A percentile compares a stretch with the other conserved stretches of the same genome.
Evolutionary conservation across 2,797 vertebrate genomes (phyloP).

Genomic region (Sebastes cheni): DNA sequence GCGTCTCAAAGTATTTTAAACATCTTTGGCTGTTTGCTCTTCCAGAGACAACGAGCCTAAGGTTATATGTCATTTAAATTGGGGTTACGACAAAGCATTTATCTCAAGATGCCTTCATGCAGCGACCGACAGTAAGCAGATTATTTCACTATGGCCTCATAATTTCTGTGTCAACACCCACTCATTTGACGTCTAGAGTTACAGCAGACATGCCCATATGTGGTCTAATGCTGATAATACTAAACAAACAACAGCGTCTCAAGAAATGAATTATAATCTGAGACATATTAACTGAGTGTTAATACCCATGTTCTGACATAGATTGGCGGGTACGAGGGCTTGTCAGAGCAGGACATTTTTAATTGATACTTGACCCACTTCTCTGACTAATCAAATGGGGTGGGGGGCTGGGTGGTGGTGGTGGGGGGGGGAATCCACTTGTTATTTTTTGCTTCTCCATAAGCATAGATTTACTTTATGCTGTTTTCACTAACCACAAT

Average conservation of each 20-base stretch:
- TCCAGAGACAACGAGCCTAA: not conserved
- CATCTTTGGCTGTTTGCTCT: slow-evolving; percentile 8
- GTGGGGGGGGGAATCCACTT: not conserved
- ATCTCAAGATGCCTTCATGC: slow-evolving; percentile 45
- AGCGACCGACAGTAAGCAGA: slow-evolving; percentile 60
- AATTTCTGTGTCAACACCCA: slow-evolving; percentile 52
- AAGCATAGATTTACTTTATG: slow-evolving; percentile 31
- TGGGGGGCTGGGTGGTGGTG: not conserved
- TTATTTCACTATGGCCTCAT: slow-evolving; percentile 60
- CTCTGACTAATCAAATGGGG: not conserved
- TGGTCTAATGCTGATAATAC: slow-evolving; percentile 29
- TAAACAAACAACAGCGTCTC: slow-evolving; percentile 50
- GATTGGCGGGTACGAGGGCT: slow-evolving; percentile 5
- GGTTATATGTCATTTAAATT: slow-evolving; percentile 52
- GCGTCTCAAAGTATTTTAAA: not conserved
- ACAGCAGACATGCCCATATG: slow-evolving; percentile 57
- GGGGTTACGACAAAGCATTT: slow-evolving; percentile 65
- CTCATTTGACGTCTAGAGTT: slow-evolving; percentile 29
- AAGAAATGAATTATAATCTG: slow-evolving; percentile 45
- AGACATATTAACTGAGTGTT: slow-evolving; percentile 54
- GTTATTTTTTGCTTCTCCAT: slow-evolving; percentile 8
- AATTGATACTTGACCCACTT: slow-evolving; percentile 61
- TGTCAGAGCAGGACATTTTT: slow-evolving; percentile 26
- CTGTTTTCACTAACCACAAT: slow-evolving; percentile 25
- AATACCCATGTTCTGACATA: slow-evolving; percentile 47